These are phyloP conservation scores for Lissocephala sabroskyi DNA, from an alignment of 2,888 invertebrate genomes.

Conservation along the genomic window DNA sequence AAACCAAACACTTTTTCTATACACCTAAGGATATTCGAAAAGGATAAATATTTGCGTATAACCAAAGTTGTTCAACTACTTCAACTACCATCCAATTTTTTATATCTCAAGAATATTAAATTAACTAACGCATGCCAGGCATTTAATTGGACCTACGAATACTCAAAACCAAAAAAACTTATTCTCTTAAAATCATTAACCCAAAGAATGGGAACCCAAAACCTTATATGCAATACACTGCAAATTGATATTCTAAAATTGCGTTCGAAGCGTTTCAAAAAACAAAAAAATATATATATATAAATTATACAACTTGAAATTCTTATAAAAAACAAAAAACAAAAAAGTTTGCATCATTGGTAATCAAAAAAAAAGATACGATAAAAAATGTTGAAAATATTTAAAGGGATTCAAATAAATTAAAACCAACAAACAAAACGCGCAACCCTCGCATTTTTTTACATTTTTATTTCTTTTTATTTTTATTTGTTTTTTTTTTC, in stretches of 20 bases:
- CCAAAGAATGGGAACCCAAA: no score
- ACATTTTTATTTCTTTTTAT: slow-evolving; percentile 37
- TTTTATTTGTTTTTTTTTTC: slow-evolving; percentile 40
- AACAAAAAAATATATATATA: slow-evolving; percentile 26
- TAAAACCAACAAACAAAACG: slow-evolving; percentile 17
- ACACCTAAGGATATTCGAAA: slow-evolving; percentile 1
- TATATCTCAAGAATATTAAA: slow-evolving; percentile 28
- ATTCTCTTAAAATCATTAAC: no score
- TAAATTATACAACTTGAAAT: slow-evolving; percentile 42
- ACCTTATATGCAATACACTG: no score
- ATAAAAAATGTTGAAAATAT: slow-evolving; percentile 44
- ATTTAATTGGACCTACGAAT: slow-evolving; percentile 37
- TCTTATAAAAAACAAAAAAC: slow-evolving; percentile 23
- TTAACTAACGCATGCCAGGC: slow-evolving; percentile 39
- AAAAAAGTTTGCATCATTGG: slow-evolving; percentile 51
- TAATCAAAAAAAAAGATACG: slow-evolving; percentile 45
- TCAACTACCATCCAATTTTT: slow-evolving; percentile 14
- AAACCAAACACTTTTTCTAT: background rate
- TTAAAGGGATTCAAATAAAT: slow-evolving; percentile 63
- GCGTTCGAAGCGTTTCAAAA: slow-evolving; percentile 57
- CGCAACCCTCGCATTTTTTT: background rate
- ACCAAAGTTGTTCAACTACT: slow-evolving; percentile 12
- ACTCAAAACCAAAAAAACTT: slow-evolving; percentile 25
- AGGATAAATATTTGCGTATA: slow-evolving; percentile 4
- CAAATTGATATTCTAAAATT: slow-evolving; percentile 53